These are phyloP conservation scores for Callimorpha dominula DNA, from an alignment of 2,888 invertebrate species.

Conservation along the genomic window DNA sequence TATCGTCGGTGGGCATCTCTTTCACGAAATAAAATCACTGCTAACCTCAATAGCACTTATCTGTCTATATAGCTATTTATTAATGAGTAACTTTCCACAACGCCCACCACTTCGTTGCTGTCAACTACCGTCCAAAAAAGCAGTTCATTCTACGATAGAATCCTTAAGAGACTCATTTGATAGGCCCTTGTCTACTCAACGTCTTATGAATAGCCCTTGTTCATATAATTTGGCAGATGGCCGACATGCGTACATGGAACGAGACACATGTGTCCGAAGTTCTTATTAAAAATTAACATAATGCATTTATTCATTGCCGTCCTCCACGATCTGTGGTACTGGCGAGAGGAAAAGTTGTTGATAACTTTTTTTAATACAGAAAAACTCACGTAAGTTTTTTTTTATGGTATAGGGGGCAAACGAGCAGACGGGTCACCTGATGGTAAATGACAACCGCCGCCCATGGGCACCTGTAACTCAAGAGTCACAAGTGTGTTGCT, in stretches of 20 bases:
- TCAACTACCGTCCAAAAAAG: slow-evolving; percentile 7
- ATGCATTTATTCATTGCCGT: slow-evolving; percentile 35
- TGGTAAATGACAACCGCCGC: too few relatives aligned
- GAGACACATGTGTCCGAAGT: slow-evolving; percentile 24
- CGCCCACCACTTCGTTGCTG: neutral
- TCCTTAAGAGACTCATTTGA: slow-evolving; percentile 10
- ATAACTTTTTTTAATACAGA: neutral
- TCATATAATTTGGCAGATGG: slow-evolving; percentile 23
- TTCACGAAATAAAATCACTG: neutral
- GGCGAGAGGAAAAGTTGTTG: slow-evolving; percentile 9
- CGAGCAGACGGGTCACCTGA: too few relatives aligned
- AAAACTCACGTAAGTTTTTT: neutral
- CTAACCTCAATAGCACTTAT: neutral
- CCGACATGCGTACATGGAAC: slow-evolving; percentile 15
- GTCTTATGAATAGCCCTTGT: slow-evolving; percentile 21
- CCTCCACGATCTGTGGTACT: slow-evolving; percentile 21
- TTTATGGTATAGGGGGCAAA: too few relatives aligned
- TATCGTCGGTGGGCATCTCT: neutral
- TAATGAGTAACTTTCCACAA: neutral
- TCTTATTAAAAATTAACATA: slow-evolving; percentile 33
- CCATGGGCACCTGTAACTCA: too few relatives aligned
- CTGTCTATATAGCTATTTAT: neutral
- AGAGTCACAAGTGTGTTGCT: too few relatives aligned
- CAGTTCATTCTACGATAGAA: neutral
- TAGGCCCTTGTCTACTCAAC: slow-evolving; percentile 14